These are phyloP conservation scores for Phalacrocorax brasilianus DNA, from an alignment of 2,113 vertebrate species.

Conservation along the genomic window DNA sequence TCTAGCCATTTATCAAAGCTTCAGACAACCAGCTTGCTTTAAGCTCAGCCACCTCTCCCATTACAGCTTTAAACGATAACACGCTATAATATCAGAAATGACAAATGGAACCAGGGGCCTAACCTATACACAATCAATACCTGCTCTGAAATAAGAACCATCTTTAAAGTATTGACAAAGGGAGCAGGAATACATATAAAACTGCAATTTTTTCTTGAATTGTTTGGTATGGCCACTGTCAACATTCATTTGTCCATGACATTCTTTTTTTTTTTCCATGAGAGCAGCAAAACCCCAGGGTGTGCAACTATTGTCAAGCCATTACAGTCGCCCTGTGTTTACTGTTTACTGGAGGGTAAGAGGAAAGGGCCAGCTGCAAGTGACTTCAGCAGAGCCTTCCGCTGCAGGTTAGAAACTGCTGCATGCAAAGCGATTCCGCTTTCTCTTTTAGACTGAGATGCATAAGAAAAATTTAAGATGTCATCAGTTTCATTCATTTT, in stretches of 20 bases:
- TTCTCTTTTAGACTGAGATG: background rate
- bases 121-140: conserved; percentile 94
- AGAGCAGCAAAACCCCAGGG: conserved; percentile 39
- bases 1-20: conserved; percentile 93
- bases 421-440: background rate
- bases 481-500: conserved; percentile 27
- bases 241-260: conserved; percentile 63
- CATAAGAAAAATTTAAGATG: conserved; percentile 4
- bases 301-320: conserved; percentile 50
- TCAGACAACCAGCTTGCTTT: conserved; percentile 84
- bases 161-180: conserved; percentile 90
- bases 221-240: conserved; percentile 63
- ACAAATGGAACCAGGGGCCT: conserved; percentile 92
- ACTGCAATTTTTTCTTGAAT: conserved; percentile 51
- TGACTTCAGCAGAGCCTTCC: conserved; percentile 50
- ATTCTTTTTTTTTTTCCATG: background rate
- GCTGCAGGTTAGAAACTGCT: background rate
- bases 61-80: conserved; percentile 95
- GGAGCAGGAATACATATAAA: conserved; percentile 58
- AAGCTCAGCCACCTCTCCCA: conserved; percentile 85
- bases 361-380: conserved; percentile 46
- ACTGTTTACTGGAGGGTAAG: conserved; percentile 61
- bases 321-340: conserved; percentile 50
- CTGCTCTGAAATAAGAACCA: conserved; percentile 88
- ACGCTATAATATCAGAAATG: conserved; percentile 97